These are phyloP conservation scores for Siniperca undulata DNA, from an alignment of 2,797 vertebrate species.

Conservation along the genomic window DNA sequence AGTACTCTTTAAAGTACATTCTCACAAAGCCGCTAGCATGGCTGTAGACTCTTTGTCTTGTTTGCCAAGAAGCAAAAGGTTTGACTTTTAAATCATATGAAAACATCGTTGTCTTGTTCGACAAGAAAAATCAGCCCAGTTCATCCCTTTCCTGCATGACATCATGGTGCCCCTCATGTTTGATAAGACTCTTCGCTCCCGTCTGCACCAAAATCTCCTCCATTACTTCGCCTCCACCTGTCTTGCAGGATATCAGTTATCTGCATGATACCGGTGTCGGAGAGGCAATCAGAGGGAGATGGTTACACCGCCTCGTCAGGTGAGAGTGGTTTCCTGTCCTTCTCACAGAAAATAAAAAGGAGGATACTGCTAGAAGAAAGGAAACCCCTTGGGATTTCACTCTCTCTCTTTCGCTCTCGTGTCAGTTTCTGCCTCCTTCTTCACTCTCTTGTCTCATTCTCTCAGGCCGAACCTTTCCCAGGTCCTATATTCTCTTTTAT, in stretches of 20 bases:
- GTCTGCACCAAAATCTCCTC: constrained; percentile 24
- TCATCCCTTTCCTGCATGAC: constrained; percentile 39
- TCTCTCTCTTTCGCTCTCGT: constrained; percentile 52
- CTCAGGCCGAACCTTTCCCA: constrained; percentile 56
- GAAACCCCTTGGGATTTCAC: constrained; percentile 61
- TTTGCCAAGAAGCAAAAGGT: constrained; percentile 14
- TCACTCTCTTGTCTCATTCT: constrained; percentile 61
- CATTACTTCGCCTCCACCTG: constrained; percentile 44
- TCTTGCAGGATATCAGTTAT: constrained; percentile 42
- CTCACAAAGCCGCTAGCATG: background rate
- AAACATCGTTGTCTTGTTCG: constrained; percentile 17
- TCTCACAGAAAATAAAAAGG: constrained; percentile 61
- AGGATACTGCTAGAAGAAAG: constrained; percentile 59
- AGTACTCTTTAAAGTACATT: background rate
- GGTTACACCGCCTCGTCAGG: constrained; percentile 31
- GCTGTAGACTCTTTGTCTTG: background rate
- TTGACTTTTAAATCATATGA: constrained; percentile 35
- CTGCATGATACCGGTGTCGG: constrained; percentile 56
- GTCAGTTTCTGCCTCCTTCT: constrained; percentile 60
- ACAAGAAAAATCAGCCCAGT: background rate
- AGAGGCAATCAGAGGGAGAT: constrained; percentile 55
- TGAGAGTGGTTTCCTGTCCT: constrained; percentile 56
- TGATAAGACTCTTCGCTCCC: constrained; percentile 37
- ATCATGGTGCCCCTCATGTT: constrained; percentile 22
- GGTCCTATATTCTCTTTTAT: constrained; percentile 65